Percentiles rank a stretch among this genome's conserved stretches.
phyloP scores from a whole-genome alignment of 2,797 vertebrate species.

The Macropus fuliginosus region DNA sequence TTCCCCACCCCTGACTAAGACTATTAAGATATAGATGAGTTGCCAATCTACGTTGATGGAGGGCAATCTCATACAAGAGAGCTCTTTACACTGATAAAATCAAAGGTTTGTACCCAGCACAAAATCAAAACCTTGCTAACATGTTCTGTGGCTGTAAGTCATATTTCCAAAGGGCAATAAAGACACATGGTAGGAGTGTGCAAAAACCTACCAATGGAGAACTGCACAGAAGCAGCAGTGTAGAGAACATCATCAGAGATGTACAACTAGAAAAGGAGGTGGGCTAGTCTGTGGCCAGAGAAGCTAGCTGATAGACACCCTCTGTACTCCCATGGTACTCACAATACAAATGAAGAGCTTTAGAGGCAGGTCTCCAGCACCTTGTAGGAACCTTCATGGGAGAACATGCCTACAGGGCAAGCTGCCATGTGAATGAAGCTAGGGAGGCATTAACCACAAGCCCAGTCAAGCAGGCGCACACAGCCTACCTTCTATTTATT shows the following conservation, averaged over 20 bases:
- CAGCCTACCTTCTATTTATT: not conserved
- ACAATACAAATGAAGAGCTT: not conserved
- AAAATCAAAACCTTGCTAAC: not conserved
- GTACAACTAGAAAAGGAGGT: not conserved
- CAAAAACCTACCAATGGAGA: not conserved
- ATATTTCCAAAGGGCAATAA: not conserved
- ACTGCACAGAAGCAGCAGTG: not conserved
- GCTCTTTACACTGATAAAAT: not conserved
- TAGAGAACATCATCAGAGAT: not conserved
- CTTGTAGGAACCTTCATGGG: not conserved
- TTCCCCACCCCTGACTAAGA: no score
- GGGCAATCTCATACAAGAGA: not conserved
- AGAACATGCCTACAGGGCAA: not conserved
- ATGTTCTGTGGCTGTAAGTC: not conserved
- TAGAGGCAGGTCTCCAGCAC: not conserved
- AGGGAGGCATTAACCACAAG: not conserved
- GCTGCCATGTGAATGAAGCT: not conserved
- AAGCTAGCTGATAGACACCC: not conserved
- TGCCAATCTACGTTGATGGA: not conserved
- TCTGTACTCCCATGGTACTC: not conserved
- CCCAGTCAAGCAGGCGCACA: not conserved
- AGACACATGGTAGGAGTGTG: no score
- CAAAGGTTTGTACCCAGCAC: not conserved
- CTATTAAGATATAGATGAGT: not conserved
- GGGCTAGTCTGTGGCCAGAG: not conserved